phyloP scores from a whole-genome alignment of 92 coral and sea anemone genomes.

The Umimayanthus kanabou region DNA sequence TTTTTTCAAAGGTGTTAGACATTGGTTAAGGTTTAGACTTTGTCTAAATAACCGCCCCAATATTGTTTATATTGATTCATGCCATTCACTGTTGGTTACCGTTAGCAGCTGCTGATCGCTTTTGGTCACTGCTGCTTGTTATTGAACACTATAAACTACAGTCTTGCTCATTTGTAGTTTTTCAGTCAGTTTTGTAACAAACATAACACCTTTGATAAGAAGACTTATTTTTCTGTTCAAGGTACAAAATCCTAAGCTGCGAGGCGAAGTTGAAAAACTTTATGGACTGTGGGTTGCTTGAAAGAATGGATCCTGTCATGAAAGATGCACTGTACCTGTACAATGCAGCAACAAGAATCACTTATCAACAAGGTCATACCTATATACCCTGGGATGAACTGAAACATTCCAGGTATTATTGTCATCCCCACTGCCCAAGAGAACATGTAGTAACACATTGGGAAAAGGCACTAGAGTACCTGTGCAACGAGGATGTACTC shows the following conservation, averaged over 20 bases:
- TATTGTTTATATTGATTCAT: too few species aligned
- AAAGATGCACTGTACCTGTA: constrained; percentile 63
- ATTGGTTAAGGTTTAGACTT: too few species aligned
- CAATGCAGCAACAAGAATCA: constrained; percentile 49
- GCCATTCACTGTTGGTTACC: too few species aligned
- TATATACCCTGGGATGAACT: constrained; percentile 40
- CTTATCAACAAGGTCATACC: constrained; percentile 59
- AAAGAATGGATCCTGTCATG: constrained; percentile 31
- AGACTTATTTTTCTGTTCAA: not conserved
- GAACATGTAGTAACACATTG: constrained; percentile 32
- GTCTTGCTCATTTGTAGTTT: too few species aligned
- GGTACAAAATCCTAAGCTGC: constrained; percentile 45
- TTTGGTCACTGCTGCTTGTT: too few species aligned
- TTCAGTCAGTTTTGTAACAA: too few species aligned
- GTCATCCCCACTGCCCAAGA: constrained; percentile 36
- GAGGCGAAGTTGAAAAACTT: constrained; percentile 55
- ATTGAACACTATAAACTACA: too few species aligned
- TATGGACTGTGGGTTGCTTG: constrained; percentile 46
- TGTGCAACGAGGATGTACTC: constrained; percentile 29
- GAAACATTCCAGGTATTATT: constrained; percentile 15
- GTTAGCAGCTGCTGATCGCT: too few species aligned
- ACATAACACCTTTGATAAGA: not conserved
- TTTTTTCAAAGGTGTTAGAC: too few species aligned
- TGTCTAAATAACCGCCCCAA: too few species aligned
- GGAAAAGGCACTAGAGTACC: constrained; percentile 45